Percentiles rank a stretch among this genome's conserved stretches.
Evolutionary conservation across 2,797 vertebrate species (phyloP).

Genomic region (Myotis myotis): DNA sequence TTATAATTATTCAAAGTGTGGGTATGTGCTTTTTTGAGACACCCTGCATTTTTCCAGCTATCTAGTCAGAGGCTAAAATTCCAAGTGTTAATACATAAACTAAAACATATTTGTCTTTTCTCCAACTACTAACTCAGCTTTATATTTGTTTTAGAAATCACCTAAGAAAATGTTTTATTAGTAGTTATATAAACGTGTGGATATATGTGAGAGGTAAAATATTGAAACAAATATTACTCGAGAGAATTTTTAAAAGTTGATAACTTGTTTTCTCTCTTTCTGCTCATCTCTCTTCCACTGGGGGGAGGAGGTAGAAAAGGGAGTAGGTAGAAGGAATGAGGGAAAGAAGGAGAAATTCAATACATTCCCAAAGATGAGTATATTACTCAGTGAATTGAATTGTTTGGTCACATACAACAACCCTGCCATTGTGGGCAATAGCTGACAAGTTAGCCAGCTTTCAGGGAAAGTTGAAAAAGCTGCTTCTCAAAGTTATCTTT

Average conservation of each 20-base stretch:
- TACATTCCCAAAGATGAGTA: neutral
- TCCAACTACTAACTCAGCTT: neutral
- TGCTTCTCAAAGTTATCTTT: constrained; percentile 37
- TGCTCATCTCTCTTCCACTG: neutral
- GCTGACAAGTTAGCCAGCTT: constrained; percentile 20
- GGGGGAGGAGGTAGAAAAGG: accelerated
- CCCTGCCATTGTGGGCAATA: neutral
- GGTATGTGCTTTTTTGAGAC: too few species aligned
- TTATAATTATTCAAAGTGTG: too few species aligned
- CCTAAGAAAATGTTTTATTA: neutral
- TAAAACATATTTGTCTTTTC: neutral
- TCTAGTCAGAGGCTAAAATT: neutral
- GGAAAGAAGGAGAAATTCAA: neutral
- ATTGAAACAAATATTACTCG: neutral
- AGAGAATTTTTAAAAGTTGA: neutral
- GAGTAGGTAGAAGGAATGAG: neutral
- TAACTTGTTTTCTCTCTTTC: neutral
- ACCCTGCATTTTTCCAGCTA: neutral
- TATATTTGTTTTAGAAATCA: neutral
- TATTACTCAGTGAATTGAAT: neutral
- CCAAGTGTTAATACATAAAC: neutral
- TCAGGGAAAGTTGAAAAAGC: constrained; percentile 10
- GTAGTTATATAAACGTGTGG: neutral
- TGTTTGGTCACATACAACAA: neutral
- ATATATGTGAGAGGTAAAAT: neutral